Evolutionary conservation across 2,113 vertebrate species (phyloP).

Genomic region (Urocynchramus pylzowi): DNA sequence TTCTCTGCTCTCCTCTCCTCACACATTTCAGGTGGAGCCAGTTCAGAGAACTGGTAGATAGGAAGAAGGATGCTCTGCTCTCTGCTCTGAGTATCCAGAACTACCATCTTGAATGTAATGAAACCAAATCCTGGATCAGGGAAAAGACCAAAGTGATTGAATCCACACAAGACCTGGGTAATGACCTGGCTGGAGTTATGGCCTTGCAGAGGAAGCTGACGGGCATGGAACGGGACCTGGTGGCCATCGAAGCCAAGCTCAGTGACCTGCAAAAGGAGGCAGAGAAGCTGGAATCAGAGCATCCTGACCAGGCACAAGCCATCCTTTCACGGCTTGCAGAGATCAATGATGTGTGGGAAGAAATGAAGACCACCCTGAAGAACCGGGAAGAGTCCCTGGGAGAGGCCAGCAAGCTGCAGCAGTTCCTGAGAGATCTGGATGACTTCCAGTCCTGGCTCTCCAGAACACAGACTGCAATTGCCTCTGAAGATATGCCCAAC

Average conservation of each 20-base stretch:
- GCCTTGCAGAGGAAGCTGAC: conserved; percentile 97
- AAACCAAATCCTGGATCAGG: conserved; percentile 99
- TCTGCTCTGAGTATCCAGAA: conserved; percentile 97
- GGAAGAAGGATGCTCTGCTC: conserved; percentile 91
- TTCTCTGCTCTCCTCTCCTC: not conserved
- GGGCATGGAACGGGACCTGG: conserved; percentile 95
- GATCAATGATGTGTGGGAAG: conserved; percentile 91
- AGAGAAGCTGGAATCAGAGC: conserved; percentile 85
- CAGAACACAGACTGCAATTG: conserved; percentile 93
- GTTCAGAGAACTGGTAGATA: conserved; percentile 95
- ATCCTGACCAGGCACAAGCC: conserved; percentile 91
- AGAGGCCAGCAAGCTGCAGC: conserved; percentile 97
- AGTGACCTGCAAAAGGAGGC: conserved; percentile 92
- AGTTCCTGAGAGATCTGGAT: conserved; percentile 95
- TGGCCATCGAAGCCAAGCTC: conserved; percentile 94
- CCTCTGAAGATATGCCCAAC: conserved; percentile 98
- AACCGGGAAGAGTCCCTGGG: conserved; percentile 95
- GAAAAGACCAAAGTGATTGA: conserved; percentile 99
- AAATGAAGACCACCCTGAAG: conserved; percentile 95
- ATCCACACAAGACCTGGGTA: conserved; percentile 96
- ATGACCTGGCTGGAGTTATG: conserved; percentile 96
- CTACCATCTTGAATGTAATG: conserved; percentile 97
- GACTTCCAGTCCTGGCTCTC: conserved; percentile 99
- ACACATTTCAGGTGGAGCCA: conserved; percentile 87
- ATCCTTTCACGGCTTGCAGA: conserved; percentile 89